Evolutionary conservation across 2,888 invertebrate genomes (phyloP), one percentile per base, ranked within the genome.

Genomic region (Campoletis raptor): DNA sequence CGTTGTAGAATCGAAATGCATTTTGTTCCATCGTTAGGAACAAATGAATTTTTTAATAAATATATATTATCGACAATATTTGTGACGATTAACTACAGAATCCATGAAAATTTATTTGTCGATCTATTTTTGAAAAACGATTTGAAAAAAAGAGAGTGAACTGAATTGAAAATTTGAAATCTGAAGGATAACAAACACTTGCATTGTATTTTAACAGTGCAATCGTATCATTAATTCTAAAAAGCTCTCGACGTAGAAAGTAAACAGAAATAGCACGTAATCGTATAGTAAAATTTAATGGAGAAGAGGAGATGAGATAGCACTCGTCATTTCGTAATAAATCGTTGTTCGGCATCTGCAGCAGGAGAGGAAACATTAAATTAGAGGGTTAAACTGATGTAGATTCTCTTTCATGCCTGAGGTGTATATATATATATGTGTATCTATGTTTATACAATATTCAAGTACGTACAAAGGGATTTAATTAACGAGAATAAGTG

Each of bases 401-500:
- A 15, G 61, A 40, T 42, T 73, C 70, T 52, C 21, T 57, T 64
- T 67, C 64, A 52, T 45, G 61, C 36, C 54, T 42, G 8, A 42
- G 57, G 42, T 18, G 15, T 37, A 57, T 24, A 30, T 70, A 36
- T 30, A 15, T 57, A 30, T 70, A 36, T 66, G 57, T 36, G 18
- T 79, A 36, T 54, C 7, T 37, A 18, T 52, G 24, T 66, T 40
- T 52, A 73, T 37, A 73, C 57, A 24, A 40, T 70, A 72, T 57
- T 40, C 52, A 45, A 30, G 79, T 64, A 67, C 40, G 73, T 79
- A 88, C 87, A 88, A 88, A 88, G 87, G 85, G 69, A 87, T 88
- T 88, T 87, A 88, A 88, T 88, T 85, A 87, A 82, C 79, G 83
- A 82, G 73, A 85, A 80, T 85, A 82, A 86, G 78, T 81, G 80